Evolutionary conservation across 2,797 vertebrate species (phyloP).

Genomic region (Lemur catta): DNA sequence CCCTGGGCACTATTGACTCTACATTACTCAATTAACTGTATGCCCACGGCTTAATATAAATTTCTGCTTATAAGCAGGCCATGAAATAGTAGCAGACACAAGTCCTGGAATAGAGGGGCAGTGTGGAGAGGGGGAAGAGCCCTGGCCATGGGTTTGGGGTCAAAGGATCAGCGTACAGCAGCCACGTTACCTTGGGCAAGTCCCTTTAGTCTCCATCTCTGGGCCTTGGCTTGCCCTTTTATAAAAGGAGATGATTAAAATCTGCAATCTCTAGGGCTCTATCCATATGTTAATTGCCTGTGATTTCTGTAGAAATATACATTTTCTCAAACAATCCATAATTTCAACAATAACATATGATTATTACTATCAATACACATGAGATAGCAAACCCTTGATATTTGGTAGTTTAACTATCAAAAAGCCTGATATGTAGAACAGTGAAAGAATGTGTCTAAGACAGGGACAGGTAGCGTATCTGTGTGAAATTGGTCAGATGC

Average conservation of each 20-base stretch:
- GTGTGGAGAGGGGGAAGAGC: accelerated
- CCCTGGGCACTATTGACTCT: too few species aligned
- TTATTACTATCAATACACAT: not conserved
- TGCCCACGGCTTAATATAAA: not conserved
- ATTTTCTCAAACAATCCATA: too few species aligned
- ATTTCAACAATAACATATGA: not conserved
- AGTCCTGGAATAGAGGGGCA: too few species aligned
- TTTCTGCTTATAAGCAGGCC: not conserved
- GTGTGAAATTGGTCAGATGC: not conserved
- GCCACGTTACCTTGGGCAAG: not conserved
- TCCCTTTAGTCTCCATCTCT: not conserved
- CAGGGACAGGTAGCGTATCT: not conserved
- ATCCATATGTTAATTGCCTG: not conserved
- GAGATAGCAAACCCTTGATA: not conserved
- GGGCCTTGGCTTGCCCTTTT: not conserved
- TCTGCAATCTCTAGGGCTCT: not conserved
- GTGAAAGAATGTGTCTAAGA: not conserved
- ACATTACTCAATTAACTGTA: not conserved
- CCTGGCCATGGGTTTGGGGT: not conserved
- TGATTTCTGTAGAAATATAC: not conserved
- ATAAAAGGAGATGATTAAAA: not conserved
- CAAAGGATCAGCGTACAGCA: accelerated
- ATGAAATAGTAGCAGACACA: not conserved
- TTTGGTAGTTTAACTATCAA: not conserved
- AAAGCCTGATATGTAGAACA: not conserved